Percentiles rank a stretch among this genome's conserved stretches.
Evolutionary conservation across 2,113 vertebrate genomes (phyloP).

Genomic region (Athene cunicularia): DNA sequence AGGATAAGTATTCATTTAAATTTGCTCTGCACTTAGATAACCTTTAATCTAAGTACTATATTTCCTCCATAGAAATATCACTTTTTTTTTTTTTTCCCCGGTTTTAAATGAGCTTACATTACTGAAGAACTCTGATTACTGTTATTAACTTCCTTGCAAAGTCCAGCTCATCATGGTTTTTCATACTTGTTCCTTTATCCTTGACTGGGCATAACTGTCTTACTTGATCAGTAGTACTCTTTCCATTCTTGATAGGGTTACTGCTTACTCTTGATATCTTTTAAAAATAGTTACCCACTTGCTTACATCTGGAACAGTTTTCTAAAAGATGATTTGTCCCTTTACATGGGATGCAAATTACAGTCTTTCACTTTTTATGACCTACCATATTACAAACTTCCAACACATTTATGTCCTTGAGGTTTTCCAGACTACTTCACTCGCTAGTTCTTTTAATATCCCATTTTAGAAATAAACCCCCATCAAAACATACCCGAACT

Average conservation of each 20-base stretch:
- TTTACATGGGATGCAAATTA: background rate
- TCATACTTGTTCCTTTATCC: background rate
- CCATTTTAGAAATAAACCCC: background rate
- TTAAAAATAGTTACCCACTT: background rate
- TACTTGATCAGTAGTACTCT: background rate
- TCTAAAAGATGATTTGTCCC: background rate
- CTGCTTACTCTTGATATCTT: background rate
- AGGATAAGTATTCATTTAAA: background rate
- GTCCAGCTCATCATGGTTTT: background rate
- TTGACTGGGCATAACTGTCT: background rate
- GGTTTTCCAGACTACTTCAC: background rate
- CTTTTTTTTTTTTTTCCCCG: background rate
- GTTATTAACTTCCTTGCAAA: background rate
- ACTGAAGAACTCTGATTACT: background rate
- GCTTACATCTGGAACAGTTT: background rate
- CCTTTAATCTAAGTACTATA: background rate
- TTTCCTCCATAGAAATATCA: background rate
- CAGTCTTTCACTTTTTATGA: background rate
- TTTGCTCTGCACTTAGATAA: background rate
- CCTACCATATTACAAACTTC: background rate
- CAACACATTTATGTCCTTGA: background rate
- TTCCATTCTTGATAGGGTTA: background rate
- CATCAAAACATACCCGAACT: background rate
- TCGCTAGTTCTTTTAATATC: background rate
- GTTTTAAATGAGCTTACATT: background rate